Percentiles rank a stretch among this genome's conserved stretches.
Conservation (phyloP, 2,113 vertebrate genomes). For the Bothrops jararaca region DNA sequence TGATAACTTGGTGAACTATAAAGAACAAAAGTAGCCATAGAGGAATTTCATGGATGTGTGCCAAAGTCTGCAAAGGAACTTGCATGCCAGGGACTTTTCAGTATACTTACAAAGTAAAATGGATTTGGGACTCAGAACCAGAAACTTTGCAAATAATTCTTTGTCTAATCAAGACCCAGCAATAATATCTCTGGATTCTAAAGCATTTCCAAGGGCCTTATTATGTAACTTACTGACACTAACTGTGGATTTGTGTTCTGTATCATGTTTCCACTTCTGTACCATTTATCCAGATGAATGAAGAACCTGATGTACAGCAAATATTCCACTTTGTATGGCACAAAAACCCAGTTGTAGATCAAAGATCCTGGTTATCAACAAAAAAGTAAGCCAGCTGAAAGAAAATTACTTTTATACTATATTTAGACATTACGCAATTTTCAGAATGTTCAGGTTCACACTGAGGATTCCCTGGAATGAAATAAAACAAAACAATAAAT, state of each 20-base stretch:
- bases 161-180: neutral
- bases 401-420: neutral
- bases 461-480: neutral
- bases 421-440: neutral
- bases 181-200: neutral
- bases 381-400: neutral
- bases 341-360: neutral
- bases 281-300: neutral
- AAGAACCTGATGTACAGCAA: neutral
- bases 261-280: neutral
- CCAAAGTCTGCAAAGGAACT: neutral
- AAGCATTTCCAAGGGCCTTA: neutral
- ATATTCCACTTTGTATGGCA: neutral
- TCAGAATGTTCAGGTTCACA: neutral
- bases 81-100: neutral
- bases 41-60: neutral
- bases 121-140: neutral
- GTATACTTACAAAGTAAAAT: neutral
- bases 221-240: neutral
- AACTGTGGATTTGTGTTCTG: neutral
- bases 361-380: too few species aligned
- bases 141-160: neutral
- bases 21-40: neutral
- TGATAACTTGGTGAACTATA: neutral
- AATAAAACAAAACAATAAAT: conserved; percentile 15